Evolutionary conservation across 2,797 vertebrate genomes (phyloP).

Genomic region (Leucoraja ocellata): DNA sequence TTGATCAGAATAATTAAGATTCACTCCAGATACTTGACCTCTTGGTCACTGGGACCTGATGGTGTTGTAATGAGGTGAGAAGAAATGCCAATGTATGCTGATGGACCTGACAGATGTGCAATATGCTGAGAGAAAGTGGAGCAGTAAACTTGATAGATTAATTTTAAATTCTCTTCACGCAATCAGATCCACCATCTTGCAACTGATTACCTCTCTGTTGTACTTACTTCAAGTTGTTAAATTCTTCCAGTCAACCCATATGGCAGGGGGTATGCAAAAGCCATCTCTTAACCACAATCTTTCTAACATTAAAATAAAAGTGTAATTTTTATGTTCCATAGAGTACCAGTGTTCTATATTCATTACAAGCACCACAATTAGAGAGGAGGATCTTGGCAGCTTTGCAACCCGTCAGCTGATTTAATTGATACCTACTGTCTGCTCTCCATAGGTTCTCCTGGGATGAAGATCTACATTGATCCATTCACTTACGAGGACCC

Average conservation of each 20-base stretch:
- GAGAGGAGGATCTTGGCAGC: neutral
- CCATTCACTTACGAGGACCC: slow-evolving; percentile 98
- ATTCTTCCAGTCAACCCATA: neutral
- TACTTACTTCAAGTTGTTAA: slow-evolving; percentile 18
- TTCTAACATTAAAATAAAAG: neutral
- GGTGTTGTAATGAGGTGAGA: slow-evolving; percentile 8
- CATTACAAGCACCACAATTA: neutral
- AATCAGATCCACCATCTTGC: neutral
- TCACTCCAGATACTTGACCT: slow-evolving; percentile 7
- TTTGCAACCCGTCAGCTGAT: neutral
- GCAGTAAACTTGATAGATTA: neutral
- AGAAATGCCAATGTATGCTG: neutral
- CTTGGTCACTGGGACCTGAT: neutral
- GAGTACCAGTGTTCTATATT: slow-evolving; percentile 3
- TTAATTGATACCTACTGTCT: slow-evolving; percentile 38
- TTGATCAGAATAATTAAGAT: slow-evolving; percentile 24
- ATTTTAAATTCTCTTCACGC: slow-evolving; percentile 11
- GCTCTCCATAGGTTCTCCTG: slow-evolving; percentile 74
- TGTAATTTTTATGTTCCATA: neutral
- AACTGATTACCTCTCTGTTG: neutral
- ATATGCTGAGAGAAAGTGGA: neutral
- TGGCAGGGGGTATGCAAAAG: neutral
- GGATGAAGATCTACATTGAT: slow-evolving; percentile 99
- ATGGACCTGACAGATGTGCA: neutral
- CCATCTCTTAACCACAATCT: neutral